These are phyloP conservation scores for Zaprionus lachaisei DNA, from an alignment of 1,140 invertebrate genomes.

Conservation along the genomic window DNA sequence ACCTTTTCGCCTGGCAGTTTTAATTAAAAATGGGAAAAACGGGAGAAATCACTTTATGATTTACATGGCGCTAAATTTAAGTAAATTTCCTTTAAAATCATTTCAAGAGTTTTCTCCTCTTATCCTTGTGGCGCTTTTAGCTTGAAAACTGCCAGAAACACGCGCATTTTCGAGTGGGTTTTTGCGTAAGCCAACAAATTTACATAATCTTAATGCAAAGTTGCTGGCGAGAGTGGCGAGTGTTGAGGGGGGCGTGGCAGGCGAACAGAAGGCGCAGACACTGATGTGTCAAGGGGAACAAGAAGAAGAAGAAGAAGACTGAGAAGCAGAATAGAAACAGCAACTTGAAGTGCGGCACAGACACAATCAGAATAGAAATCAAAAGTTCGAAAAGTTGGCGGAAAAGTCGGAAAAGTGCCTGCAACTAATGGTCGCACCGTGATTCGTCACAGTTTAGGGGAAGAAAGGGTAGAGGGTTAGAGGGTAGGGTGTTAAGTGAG, in stretches of 20 bases:
- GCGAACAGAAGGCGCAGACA: constrained; percentile 48
- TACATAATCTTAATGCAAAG: constrained; percentile 80
- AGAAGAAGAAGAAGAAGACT: constrained; percentile 13
- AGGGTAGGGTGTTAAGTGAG: background rate
- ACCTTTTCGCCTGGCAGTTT: constrained; percentile 48
- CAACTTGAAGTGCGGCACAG: background rate
- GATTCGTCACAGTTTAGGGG: constrained; percentile 48
- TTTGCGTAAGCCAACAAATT: constrained; percentile 51
- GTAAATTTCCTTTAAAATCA: constrained; percentile 26
- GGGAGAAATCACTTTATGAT: constrained; percentile 60
- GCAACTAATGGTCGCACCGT: constrained; percentile 66
- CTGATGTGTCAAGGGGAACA: constrained; percentile 40
- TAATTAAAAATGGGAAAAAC: constrained; percentile 66
- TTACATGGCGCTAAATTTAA: constrained; percentile 54
- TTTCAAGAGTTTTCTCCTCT: constrained; percentile 25
- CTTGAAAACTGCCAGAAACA: constrained; percentile 70
- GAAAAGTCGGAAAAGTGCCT: constrained; percentile 47
- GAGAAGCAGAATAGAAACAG: background rate
- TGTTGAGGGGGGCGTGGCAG: background rate
- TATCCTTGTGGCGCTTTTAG: constrained; percentile 2
- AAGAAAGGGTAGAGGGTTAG: background rate
- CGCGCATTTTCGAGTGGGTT: constrained; percentile 63
- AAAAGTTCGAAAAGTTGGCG: constrained; percentile 5
- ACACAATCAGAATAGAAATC: background rate
- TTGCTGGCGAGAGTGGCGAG: constrained; percentile 13